Conservation (phyloP, 2,113 vertebrate genomes). For the Coptodon bakossiorum region DNA sequence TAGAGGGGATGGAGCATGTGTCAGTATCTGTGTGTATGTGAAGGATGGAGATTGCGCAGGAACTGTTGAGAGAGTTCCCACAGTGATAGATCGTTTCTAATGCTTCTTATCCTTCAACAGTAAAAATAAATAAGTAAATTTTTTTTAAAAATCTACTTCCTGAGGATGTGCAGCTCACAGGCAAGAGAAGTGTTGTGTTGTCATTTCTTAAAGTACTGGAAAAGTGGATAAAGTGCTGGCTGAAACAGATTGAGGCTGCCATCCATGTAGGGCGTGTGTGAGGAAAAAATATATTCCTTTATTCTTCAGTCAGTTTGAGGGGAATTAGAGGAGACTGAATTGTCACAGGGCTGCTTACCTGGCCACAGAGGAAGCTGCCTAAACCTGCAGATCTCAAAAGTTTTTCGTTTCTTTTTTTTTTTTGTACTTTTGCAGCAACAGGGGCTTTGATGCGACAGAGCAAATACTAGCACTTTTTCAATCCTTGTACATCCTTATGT, state of each 20-base stretch:
- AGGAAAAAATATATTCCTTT: neutral
- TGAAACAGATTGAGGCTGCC: neutral
- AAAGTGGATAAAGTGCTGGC: slow-evolving; percentile 6
- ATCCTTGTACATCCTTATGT: neutral
- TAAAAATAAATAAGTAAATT: neutral
- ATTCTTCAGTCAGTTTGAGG: slow-evolving; percentile 27
- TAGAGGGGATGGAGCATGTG: neutral
- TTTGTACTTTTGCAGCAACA: neutral
- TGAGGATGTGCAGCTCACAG: slow-evolving; percentile 1
- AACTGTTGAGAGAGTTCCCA: slow-evolving; percentile 29
- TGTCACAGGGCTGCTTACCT: neutral
- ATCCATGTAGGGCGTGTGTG: neutral
- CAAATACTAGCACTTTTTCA: neutral
- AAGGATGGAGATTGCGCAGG: neutral
- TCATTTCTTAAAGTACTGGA: neutral
- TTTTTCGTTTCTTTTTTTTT: neutral
- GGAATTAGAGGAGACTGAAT: slow-evolving; percentile 1
- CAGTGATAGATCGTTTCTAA: slow-evolving; percentile 28
- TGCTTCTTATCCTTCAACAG: slow-evolving; percentile 21
- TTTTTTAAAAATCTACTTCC: neutral
- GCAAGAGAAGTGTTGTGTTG: neutral
- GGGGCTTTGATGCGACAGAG: neutral
- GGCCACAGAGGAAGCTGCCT: neutral
- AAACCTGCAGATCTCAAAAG: neutral
- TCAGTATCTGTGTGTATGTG: neutral